Evolutionary conservation across 2,797 vertebrate species (phyloP).

Genomic region (Acipenser transmontanus): DNA sequence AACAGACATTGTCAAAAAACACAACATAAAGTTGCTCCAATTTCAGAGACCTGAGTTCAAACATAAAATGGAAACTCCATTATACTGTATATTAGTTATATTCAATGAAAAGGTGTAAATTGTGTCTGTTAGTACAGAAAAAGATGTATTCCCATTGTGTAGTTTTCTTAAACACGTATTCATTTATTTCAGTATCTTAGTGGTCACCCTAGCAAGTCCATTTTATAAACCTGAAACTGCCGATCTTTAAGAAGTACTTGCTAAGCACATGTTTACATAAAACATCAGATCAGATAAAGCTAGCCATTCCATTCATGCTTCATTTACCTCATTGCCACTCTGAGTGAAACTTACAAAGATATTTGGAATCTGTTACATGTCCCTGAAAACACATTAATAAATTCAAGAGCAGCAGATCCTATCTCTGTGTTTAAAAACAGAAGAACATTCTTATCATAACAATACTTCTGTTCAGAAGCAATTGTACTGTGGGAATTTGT

Average conservation of each 20-base stretch:
- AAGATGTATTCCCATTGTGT: too few relatives aligned
- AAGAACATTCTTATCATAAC: not conserved
- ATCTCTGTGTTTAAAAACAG: not conserved
- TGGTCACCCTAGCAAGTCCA: not conserved
- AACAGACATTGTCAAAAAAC: slow-evolving; percentile 8
- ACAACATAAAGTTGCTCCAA: too few relatives aligned
- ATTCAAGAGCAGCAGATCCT: not conserved
- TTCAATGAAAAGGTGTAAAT: too few relatives aligned
- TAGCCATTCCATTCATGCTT: not conserved
- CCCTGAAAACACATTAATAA: not conserved
- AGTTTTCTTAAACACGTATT: too few relatives aligned
- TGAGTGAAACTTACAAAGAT: not conserved
- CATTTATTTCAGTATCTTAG: too few relatives aligned
- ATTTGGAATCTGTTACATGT: slow-evolving; percentile 6
- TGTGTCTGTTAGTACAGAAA: too few relatives aligned
- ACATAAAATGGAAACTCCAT: too few relatives aligned
- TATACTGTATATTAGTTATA: too few relatives aligned
- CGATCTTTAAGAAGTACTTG: not conserved
- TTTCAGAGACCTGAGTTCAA: too few relatives aligned
- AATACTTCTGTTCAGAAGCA: slow-evolving; percentile 6
- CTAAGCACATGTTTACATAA: slow-evolving; percentile 1
- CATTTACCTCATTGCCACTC: not conserved
- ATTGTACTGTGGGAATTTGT: not conserved
- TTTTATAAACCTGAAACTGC: not conserved
- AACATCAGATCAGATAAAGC: slow-evolving; percentile 3